Conservation (phyloP, 2,113 vertebrate species). For the Toxostoma redivivum region DNA sequence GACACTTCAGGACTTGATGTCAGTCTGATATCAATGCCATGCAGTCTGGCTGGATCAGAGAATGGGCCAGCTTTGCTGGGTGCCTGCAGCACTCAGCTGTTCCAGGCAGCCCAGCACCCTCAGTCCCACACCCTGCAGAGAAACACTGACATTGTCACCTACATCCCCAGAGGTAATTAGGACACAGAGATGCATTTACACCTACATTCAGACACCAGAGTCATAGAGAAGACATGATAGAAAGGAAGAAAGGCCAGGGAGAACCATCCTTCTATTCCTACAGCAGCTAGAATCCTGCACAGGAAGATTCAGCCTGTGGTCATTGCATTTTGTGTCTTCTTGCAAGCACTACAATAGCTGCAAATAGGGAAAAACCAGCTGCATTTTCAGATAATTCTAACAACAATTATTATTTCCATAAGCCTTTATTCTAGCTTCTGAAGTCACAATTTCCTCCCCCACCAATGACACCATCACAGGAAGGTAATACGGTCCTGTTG, state of each 20-base stretch:
- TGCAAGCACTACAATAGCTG: background rate
- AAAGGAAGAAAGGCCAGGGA: background rate
- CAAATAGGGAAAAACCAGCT: background rate
- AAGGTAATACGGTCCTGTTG: background rate
- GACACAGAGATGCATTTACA: background rate
- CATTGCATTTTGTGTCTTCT: background rate
- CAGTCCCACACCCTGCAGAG: background rate
- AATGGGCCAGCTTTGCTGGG: background rate
- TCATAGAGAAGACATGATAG: background rate
- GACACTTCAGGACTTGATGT: background rate
- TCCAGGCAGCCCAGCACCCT: background rate
- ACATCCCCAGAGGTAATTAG: background rate
- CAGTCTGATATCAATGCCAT: background rate
- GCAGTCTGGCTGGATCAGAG: background rate
- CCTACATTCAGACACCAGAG: background rate
- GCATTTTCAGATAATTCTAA: background rate
- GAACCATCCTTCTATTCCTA: background rate
- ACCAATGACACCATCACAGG: background rate
- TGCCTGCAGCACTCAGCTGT: background rate
- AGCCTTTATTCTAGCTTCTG: background rate
- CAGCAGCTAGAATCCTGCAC: rapidly evolving
- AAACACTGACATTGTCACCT: background rate
- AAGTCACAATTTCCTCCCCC: background rate
- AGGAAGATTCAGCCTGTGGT: background rate
- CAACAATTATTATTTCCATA: background rate